phyloP scores from a whole-genome alignment of 2,888 invertebrate species.

The Operophtera brumata region DNA sequence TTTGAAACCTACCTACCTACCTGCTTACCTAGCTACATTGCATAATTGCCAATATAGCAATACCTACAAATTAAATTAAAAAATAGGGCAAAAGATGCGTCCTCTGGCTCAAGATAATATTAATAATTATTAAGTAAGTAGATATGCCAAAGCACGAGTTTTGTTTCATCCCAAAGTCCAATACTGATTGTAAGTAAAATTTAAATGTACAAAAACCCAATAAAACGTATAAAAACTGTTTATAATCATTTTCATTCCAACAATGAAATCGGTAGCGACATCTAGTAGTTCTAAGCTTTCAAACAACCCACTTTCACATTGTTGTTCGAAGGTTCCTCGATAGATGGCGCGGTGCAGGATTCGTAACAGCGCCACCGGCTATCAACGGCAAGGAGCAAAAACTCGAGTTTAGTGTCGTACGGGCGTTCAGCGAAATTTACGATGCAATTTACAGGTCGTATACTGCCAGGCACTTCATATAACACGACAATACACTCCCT shows the following conservation, averaged over 20 bases:
- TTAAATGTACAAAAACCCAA: neutral
- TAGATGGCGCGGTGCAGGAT: constrained; percentile 60
- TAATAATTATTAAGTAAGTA: too few species aligned
- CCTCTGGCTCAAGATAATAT: too few species aligned
- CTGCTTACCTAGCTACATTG: too few species aligned
- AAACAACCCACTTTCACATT: constrained; percentile 22
- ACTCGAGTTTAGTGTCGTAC: constrained; percentile 35
- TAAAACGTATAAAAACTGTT: neutral
- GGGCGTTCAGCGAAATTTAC: constrained; percentile 64
- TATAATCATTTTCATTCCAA: too few species aligned
- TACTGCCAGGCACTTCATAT: constrained; percentile 71
- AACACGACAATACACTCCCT: constrained; percentile 64
- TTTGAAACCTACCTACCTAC: neutral
- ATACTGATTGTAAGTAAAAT: too few species aligned
- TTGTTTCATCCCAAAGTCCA: too few species aligned
- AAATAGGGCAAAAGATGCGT: too few species aligned
- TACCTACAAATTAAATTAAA: neutral
- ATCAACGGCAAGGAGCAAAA: constrained; percentile 45
- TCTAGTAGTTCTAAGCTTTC: constrained; percentile 23
- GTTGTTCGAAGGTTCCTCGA: constrained; percentile 49
- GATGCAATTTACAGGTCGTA: constrained; percentile 74
- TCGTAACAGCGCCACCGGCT: constrained; percentile 36
- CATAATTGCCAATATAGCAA: too few species aligned
- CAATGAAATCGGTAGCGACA: constrained; percentile 32
- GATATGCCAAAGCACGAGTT: too few species aligned